phyloP scores from a whole-genome alignment of 1,140 invertebrate genomes.

The Andricus grossulariae region DNA sequence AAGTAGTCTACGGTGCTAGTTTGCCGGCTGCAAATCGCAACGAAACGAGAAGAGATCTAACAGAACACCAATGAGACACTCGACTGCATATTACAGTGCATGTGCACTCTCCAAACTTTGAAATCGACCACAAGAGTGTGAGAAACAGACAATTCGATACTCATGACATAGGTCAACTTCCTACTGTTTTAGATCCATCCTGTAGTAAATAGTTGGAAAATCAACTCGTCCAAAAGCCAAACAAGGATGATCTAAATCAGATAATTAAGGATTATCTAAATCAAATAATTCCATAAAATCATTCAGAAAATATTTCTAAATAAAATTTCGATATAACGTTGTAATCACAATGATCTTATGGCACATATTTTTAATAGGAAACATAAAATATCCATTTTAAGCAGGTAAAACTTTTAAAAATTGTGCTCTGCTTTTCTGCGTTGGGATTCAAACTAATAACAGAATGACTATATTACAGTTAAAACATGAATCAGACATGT shows the following conservation, averaged over 20 bases:
- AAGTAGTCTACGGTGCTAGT: background rate
- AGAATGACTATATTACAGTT: no score
- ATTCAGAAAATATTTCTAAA: no score
- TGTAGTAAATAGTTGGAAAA: background rate
- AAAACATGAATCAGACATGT: no score
- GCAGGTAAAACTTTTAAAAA: no score
- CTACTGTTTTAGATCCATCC: background rate
- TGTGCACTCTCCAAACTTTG: background rate
- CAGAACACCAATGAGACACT: background rate
- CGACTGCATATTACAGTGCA: background rate
- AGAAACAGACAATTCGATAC: slow-evolving; percentile 11
- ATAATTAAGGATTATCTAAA: no score
- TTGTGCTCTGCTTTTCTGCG: no score
- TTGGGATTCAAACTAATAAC: no score
- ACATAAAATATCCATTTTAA: no score
- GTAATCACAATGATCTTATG: no score
- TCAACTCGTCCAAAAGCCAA: background rate
- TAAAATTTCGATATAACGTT: no score
- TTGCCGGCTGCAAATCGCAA: background rate
- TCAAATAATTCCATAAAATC: no score
- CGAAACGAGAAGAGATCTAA: slow-evolving; percentile 14
- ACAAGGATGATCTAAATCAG: background rate
- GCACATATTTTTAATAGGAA: no score
- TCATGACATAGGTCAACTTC: background rate
- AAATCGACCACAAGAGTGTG: background rate